Evolutionary conservation across 2,797 vertebrate species (phyloP), one percentile per base, ranked within the genome.

Genomic region (Rhadinocentrus ornatus): DNA sequence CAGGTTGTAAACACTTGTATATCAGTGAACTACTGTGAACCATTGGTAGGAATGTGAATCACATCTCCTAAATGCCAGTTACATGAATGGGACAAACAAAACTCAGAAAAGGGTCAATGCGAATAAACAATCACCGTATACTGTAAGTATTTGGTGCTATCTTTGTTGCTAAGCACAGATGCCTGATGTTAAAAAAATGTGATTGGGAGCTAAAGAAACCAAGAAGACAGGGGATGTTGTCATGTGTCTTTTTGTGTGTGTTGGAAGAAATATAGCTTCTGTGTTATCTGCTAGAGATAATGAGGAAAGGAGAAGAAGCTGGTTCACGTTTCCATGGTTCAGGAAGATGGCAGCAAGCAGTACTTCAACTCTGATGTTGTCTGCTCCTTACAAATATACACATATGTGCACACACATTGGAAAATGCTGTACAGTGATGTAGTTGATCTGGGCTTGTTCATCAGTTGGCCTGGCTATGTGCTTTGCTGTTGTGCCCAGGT

Each of bases 311-410:
- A 84, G 77, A 84, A 84, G 86, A 89, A 91, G 89, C 92, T 93
- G 92, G 88, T 91, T 93, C 90, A 86, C 83, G 91, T 93, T 93
- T 92, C 87, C 81, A 90, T 67, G 73, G 74, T 73, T 73, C 80
- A 73, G 88, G 77, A 75, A 86, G 81, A 88, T 83, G 71, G 83
- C 86, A 86, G 82, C 81, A 88, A 88, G 78, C 87, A 90, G 84
- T 75, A 86, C 37, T 55, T 73, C 69, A 48, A 62, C 75, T 83
- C 82, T 77, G 65, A 80, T 82, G 73, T 72, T 65, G 59, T 65
- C 69, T 72, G 59, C 57, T 50, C 15, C 71, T 48, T 24, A 35
- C 48, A 63, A 62, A 70, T 37, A 63, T 62, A 41, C 63, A 20
- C 61, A 56, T 64, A 44, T 44, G 37, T 32, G 52, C 54, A 59